Conservation (phyloP, 1,140 invertebrate genomes). For the Drosophila rufa region DNA sequence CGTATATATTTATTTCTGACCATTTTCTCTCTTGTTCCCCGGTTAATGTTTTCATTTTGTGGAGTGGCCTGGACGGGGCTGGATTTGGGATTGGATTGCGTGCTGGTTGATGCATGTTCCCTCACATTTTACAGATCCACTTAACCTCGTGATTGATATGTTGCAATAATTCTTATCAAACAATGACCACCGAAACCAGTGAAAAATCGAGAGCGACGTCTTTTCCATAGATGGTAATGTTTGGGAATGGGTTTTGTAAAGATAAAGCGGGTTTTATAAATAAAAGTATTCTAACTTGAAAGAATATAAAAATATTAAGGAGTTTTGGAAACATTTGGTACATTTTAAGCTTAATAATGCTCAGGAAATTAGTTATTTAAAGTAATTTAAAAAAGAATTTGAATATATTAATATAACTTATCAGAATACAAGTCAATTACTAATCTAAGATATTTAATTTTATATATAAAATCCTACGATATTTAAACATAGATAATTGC, state of each 20-base stretch:
- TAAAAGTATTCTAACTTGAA: too few relatives aligned
- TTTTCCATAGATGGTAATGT: constrained; percentile 35
- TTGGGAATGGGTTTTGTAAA: neutral
- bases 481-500: neutral
- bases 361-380: too few relatives aligned
- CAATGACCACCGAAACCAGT: constrained; percentile 56
- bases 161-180: constrained; percentile 85
- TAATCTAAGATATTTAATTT: too few relatives aligned
- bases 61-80: constrained; percentile 3
- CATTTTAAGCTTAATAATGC: too few relatives aligned
- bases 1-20: constrained; percentile 26
- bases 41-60: constrained; percentile 77
- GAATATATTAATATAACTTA: too few relatives aligned
- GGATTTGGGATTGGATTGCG: constrained; percentile 52
- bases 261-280: neutral
- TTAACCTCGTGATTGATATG: constrained; percentile 82
- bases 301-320: too few relatives aligned
- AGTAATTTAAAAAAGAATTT: too few relatives aligned
- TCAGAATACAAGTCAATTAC: too few relatives aligned
- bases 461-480: too few relatives aligned
- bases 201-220: constrained; percentile 58
- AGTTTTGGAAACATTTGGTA: too few relatives aligned
- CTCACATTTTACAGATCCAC: constrained; percentile 78
- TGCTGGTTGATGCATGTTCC: constrained; percentile 77
- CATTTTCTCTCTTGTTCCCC: constrained; percentile 60